Base-by-base conservation (phyloP, 2,888 invertebrate genomes). In the Cancer borealis region DNA sequence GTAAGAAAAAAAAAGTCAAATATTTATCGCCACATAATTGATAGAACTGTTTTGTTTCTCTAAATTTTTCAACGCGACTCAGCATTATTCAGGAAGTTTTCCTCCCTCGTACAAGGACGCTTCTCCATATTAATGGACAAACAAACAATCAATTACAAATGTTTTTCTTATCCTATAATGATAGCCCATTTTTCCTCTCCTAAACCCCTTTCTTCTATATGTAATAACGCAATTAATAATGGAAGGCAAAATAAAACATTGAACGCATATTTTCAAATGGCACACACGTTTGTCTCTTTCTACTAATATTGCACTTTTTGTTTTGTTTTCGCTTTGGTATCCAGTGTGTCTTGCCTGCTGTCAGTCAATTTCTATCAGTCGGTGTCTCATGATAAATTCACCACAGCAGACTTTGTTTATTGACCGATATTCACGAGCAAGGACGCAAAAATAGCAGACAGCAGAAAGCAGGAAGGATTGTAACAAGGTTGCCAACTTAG, bases 191-290 rank as follows among this genome's bases (percentile, higher is more conserved):
- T 79, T 79, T 79, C 79, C 6, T 79, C 21, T 79, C 10, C 30
- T 30, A 79, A 79, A 79, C 79, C 79, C 79, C 79, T 79, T 79
- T 79, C 79, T 79, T 79, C 79, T 79, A 79, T 79, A 79, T 30
- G 30, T 30, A 79, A 79, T 79, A 79, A 30, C 79, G 30, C 8
- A 79, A 79, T 79, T 79, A 79, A 79, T 79, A 79, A 79, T 79
- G 79, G 79, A 79, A 8, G 26, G 12, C 3, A 30, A 14, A 12
- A 26, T 79, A 3, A 79, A 79, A 79, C 30, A 79, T 30, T 30
- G 12, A 30, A 79, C 10, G 79, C 12, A 30, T 10, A 26, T 79
- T 79, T 30, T 79, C 12, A 26, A 14, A 4, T 26, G 79, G 1
- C 26, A 79, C 79, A 30, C 10, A 12, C 12, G 79, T 79, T 79